Conservation (phyloP, 2,113 vertebrate species). For the Numida meleagris region DNA sequence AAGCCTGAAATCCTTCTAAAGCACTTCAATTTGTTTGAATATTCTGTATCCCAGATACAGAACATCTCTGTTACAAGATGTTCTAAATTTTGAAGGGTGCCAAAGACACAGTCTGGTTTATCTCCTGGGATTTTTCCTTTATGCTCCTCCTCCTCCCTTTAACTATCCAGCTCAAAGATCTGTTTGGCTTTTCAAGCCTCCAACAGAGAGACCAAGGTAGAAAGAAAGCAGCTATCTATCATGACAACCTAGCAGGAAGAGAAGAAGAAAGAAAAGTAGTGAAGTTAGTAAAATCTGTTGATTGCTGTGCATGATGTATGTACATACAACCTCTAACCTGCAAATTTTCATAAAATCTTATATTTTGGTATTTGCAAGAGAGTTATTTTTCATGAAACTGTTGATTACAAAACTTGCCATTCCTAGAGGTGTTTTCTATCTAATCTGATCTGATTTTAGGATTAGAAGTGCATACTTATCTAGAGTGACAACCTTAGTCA, state of each 20-base stretch:
- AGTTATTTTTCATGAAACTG: not conserved
- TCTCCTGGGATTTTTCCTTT: not conserved
- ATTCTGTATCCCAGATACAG: not conserved
- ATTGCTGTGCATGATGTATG: not conserved
- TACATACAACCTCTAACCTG: not conserved
- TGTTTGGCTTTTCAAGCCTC: constrained; percentile 8
- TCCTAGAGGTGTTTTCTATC: not conserved
- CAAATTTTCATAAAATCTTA: not conserved
- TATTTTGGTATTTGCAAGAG: not conserved
- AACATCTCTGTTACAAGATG: not conserved
- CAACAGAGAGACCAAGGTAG: not conserved
- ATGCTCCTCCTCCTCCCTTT: not conserved
- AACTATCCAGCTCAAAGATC: not conserved
- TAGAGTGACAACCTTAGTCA: not conserved
- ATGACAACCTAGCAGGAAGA: not conserved
- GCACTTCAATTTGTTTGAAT: not conserved
- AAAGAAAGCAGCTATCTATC: not conserved
- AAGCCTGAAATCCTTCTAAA: not conserved
- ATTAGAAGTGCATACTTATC: not conserved
- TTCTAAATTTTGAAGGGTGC: not conserved
- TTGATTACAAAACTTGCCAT: not conserved
- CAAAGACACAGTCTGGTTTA: not conserved
- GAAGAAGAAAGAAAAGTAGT: not conserved
- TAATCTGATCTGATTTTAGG: not conserved
- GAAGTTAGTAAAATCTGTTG: not conserved